Base-by-base conservation (phyloP, 2,113 vertebrate genomes). In the Hyaena hyaena region DNA sequence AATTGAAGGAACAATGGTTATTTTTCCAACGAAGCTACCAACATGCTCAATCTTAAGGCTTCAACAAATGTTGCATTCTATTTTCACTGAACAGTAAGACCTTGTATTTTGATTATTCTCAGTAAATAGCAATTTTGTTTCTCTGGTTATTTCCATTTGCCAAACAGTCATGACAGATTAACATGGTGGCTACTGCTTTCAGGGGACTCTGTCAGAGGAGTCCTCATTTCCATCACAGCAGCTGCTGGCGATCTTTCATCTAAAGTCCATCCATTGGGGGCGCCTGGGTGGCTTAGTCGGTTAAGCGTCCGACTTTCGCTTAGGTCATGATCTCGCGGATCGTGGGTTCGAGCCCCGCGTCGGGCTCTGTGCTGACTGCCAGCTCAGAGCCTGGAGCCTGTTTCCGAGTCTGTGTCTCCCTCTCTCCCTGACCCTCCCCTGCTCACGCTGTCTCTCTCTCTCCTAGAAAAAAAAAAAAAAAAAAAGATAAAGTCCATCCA, bases 1-100 rank as follows among this genome's bases (percentile, higher is more conserved):
- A 96, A 95, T 76, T 77, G 95, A 97, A 97, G 87, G 98, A 97
- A 98, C 73, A 53, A 83, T 33, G 96, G 95, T 93, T 98, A 98
- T 97, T 97, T 98, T 61, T 97, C 61, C 83, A 97, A 97, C 96
- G 45, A 88, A 96, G 45, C 92, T 85, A 97, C 87, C 89, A 97
- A 69, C 45, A 81, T 91, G 91, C 93, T 76, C 94, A 85, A 86
- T 91, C 95, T 94, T 96, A 66, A 84, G 97, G 96, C 97, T 91
- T 95, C 97, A 96, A 95, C 96, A 96, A 89, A 93, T 81, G 74
- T 43, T 94, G 26, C 10, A 45, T 89, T 66, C 69, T 24, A 88
- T 82, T 88, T 98, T 55, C 96, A 87, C 0, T 74, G 88, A 50
- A 97, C 88, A 94, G 10, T 68, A 74, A 96, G 87, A 97, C 53